Evolutionary conservation across 2,797 vertebrate genomes (phyloP).

Genomic region (Peromyscus nudipes): DNA sequence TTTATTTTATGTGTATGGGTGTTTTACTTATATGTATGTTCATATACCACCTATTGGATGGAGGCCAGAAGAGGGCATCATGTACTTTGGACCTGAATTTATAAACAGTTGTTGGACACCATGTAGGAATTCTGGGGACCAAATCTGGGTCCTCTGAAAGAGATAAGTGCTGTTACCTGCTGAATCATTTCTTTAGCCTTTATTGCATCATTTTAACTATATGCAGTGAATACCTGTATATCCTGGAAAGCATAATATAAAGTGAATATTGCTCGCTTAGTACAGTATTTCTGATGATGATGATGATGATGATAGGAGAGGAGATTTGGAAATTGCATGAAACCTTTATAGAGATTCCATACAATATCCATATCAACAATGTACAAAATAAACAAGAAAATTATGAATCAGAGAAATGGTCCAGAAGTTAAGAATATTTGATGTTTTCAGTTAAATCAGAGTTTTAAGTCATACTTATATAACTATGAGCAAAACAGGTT

Average conservation of each 20-base stretch:
- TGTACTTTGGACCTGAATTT: not conserved
- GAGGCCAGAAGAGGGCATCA: not conserved
- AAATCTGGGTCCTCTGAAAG: not conserved
- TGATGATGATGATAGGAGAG: not conserved
- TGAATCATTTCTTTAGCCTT: not conserved
- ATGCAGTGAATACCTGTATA: not conserved
- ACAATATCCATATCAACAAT: not conserved
- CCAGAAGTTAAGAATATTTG: not conserved
- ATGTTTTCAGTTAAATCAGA: not conserved
- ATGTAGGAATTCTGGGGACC: not conserved
- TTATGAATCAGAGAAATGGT: not conserved
- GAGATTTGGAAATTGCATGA: not conserved
- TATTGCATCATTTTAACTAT: not conserved
- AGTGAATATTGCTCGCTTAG: not conserved
- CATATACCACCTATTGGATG: not conserved
- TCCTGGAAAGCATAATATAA: not conserved
- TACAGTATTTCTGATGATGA: not conserved
- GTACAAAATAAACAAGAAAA: not conserved
- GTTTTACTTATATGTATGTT: not conserved
- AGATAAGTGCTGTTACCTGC: not conserved
- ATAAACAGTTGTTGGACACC: not conserved
- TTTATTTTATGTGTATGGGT: not conserved
- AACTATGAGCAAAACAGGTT: not conserved
- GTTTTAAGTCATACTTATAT: constrained; percentile 39
- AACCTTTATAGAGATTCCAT: not conserved